phyloP scores from a whole-genome alignment of 2,888 invertebrate genomes.

The Sphaeridia pumilis region DNA sequence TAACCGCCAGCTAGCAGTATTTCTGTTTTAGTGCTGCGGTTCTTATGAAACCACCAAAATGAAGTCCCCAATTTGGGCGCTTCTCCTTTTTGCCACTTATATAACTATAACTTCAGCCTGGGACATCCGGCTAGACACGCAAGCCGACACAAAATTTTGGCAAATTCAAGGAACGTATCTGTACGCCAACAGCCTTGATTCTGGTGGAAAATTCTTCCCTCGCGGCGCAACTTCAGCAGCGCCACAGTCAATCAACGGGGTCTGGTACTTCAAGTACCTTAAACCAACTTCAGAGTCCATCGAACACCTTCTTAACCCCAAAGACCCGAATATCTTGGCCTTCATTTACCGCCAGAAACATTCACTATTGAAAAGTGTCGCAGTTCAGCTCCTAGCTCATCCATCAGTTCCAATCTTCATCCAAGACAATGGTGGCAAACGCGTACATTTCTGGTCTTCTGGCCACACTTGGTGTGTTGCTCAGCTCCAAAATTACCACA shows the following conservation, averaged over 20 bases:
- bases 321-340: neutral
- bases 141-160: conserved; percentile 5
- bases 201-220: neutral
- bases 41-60: no score
- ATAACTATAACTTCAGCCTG: neutral
- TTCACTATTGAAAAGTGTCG: neutral
- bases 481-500: neutral
- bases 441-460: conserved; percentile 1
- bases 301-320: neutral
- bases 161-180: conserved; percentile 5
- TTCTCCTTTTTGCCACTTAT: no score
- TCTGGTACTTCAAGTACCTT: conserved; percentile 8
- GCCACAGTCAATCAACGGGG: conserved; percentile 4
- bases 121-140: neutral
- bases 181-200: conserved; percentile 3
- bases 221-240: neutral
- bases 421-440: neutral
- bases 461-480: conserved; percentile 6
- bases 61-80: no score
- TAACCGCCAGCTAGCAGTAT: no score
- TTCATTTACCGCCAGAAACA: conserved; percentile 2
- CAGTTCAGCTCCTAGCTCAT: conserved; percentile 6
- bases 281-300: neutral
- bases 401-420: neutral
- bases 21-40: no score